Percentiles rank a stretch among this genome's conserved stretches.
phyloP scores from a whole-genome alignment of 1,140 invertebrate species.

The Anthonomus grandis region DNA sequence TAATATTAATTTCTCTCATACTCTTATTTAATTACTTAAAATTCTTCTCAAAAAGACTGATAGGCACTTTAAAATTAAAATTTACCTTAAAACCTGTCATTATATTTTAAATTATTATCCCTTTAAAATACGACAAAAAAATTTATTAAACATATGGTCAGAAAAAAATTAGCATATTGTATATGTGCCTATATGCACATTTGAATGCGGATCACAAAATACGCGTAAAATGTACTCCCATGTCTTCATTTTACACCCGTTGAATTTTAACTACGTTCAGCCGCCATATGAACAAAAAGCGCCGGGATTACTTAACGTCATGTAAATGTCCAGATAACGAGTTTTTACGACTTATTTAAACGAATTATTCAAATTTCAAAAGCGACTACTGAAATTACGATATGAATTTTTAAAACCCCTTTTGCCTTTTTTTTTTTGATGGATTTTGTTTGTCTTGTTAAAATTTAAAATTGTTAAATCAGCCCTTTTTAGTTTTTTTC shows the following conservation, averaged over 20 bases:
- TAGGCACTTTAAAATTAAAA: not conserved
- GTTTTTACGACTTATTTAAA: constrained; percentile 17
- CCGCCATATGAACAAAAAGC: constrained; percentile 14
- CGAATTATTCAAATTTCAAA: constrained; percentile 18
- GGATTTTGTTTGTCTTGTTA: too few relatives aligned
- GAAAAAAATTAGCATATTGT: too few relatives aligned
- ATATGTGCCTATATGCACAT: too few relatives aligned
- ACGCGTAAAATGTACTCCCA: not conserved
- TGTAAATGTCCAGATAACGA: constrained; percentile 24
- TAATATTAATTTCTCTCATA: too few relatives aligned
- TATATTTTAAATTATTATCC: too few relatives aligned
- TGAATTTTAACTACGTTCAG: constrained; percentile 15
- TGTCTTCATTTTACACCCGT: constrained; percentile 4
- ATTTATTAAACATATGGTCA: too few relatives aligned
- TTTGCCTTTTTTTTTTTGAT: not conserved
- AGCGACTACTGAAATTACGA: constrained; percentile 17
- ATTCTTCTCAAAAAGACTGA: too few relatives aligned
- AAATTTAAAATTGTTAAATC: too few relatives aligned
- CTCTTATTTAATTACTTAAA: too few relatives aligned
- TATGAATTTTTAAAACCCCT: constrained; percentile 14
- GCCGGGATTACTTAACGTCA: constrained; percentile 15
- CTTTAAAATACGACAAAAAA: too few relatives aligned
- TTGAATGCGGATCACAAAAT: not conserved
- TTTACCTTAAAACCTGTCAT: not conserved
- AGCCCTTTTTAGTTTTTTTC: too few relatives aligned